These are phyloP conservation scores for Enteromius anoplus DNA, from an alignment of 2,797 vertebrate species.

Conservation along the genomic window DNA sequence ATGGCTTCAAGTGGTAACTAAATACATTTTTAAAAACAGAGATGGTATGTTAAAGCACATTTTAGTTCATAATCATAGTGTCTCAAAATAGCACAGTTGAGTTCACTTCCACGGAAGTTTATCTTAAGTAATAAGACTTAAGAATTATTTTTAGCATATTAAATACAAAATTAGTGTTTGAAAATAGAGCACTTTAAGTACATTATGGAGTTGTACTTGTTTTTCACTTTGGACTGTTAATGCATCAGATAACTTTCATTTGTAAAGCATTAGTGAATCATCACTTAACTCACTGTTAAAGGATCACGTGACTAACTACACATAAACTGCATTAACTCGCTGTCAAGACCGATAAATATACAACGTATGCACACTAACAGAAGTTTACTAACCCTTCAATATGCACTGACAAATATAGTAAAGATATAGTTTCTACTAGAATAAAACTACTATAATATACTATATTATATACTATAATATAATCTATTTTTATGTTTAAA, in stretches of 20 bases:
- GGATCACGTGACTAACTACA: background rate
- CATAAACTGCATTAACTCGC: background rate
- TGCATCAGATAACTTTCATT: background rate
- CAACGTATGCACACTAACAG: background rate
- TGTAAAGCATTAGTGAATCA: background rate
- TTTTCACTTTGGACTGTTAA: background rate
- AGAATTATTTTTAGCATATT: too few relatives aligned
- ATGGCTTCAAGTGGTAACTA: too few relatives aligned
- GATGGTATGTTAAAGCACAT: too few relatives aligned
- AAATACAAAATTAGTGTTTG: too few relatives aligned
- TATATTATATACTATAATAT: background rate
- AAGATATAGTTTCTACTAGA: background rate
- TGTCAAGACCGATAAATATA: background rate
- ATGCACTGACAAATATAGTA: slow-evolving; percentile 16
- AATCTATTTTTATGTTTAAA: background rate
- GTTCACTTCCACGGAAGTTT: too few relatives aligned
- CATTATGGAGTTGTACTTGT: too few relatives aligned
- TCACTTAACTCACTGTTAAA: background rate
- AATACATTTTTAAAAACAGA: too few relatives aligned
- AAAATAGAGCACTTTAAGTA: too few relatives aligned
- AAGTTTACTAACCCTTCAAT: background rate
- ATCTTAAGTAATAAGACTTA: too few relatives aligned
- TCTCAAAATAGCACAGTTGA: background rate
- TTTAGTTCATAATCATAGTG: background rate
- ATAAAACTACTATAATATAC: background rate